Conservation (phyloP, 2,113 vertebrate genomes). For the Acinonyx jubatus region DNA sequence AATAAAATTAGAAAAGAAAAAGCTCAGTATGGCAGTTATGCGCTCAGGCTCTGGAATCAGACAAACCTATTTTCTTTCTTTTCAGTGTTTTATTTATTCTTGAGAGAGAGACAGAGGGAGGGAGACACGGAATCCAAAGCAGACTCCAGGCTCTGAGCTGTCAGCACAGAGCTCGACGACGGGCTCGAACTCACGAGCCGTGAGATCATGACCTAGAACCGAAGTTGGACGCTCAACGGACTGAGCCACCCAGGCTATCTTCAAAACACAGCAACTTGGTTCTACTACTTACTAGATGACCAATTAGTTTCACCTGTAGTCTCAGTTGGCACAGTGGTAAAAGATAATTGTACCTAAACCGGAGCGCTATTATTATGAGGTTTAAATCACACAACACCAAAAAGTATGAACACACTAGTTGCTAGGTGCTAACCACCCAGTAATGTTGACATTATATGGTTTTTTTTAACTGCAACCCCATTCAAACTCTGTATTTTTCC, state of each 20-base stretch:
- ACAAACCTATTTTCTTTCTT: not conserved
- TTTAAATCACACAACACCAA: not conserved
- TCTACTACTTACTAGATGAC: not conserved
- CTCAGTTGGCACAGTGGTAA: not conserved
- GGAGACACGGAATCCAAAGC: no score
- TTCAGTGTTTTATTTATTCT: no score
- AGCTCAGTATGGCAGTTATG: not conserved
- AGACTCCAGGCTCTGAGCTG: no score
- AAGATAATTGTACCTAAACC: not conserved
- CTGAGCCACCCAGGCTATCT: not conserved
- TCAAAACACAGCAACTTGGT: not conserved
- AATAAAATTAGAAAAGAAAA: no score
- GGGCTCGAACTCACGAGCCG: no score
- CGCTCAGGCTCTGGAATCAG: not conserved
- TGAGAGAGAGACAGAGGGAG: no score
- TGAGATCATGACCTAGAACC: no score
- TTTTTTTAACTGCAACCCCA: not conserved
- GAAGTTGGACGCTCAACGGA: no score
- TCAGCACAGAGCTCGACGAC: no score
- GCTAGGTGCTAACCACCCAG: not conserved
- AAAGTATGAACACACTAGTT: not conserved
- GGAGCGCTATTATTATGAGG: not conserved
- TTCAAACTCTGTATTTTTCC: not conserved
- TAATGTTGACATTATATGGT: not conserved
- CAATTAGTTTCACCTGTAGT: not conserved